These are phyloP conservation scores for Neotoma lepida DNA, from an alignment of 2,113 vertebrate species.

Conservation along the genomic window DNA sequence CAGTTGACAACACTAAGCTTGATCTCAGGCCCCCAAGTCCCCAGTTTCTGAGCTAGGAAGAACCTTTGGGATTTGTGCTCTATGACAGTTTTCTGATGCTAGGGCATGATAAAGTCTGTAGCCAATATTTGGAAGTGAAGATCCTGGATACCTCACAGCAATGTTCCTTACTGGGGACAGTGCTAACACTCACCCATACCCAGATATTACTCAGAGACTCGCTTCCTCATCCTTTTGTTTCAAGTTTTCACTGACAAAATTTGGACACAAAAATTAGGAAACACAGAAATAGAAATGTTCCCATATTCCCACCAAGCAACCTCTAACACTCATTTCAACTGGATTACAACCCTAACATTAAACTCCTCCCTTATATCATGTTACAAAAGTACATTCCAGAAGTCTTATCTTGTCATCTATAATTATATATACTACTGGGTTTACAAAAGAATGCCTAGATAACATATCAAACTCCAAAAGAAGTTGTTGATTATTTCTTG, in stretches of 20 bases:
- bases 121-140: background rate
- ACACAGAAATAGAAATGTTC: background rate
- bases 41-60: background rate
- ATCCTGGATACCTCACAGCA: background rate
- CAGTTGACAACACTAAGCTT: background rate
- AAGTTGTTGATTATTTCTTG: background rate
- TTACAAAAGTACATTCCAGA: background rate
- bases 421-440: background rate
- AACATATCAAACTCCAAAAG: background rate
- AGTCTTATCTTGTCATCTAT: background rate
- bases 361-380: background rate
- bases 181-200: background rate
- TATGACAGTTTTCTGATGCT: background rate
- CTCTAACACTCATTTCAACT: background rate
- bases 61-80: background rate
- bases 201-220: background rate
- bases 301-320: background rate
- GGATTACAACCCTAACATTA: background rate
- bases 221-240: background rate
- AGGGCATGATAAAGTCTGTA: background rate
- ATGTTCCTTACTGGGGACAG: background rate
- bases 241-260: background rate
- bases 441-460: background rate
- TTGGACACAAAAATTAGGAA: background rate
- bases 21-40: too few relatives aligned